These are phyloP conservation scores for Gallirallus australis DNA, from an alignment of 2,797 vertebrate genomes.

Conservation along the genomic window DNA sequence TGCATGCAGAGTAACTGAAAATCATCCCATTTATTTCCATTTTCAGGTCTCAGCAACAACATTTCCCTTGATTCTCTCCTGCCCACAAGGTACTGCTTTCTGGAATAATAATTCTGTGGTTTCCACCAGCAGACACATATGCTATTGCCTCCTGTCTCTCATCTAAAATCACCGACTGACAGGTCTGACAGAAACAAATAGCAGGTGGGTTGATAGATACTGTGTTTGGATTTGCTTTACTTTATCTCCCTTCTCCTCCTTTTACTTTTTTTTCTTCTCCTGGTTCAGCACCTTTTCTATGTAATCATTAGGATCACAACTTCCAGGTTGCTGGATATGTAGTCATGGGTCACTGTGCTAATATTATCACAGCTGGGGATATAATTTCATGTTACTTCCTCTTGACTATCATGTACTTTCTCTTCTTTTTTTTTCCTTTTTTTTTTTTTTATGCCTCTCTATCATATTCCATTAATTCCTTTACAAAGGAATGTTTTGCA, in stretches of 20 bases:
- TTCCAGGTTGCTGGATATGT: slow-evolving; percentile 46
- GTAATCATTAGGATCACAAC: slow-evolving; percentile 50
- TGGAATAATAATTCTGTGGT: slow-evolving; percentile 10
- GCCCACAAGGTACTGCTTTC: not conserved
- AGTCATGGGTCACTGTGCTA: slow-evolving; percentile 31
- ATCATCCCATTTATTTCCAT: slow-evolving; percentile 23
- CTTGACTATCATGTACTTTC: not conserved
- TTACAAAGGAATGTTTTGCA: not conserved
- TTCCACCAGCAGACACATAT: not conserved
- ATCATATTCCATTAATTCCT: not conserved
- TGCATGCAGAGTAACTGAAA: not conserved
- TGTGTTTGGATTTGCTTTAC: slow-evolving; percentile 57
- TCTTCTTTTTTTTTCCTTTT: not conserved
- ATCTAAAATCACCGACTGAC: slow-evolving; percentile 59
- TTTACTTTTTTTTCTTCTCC: not conserved
- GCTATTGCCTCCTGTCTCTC: slow-evolving; percentile 30
- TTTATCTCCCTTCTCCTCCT: not conserved
- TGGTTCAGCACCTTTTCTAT: slow-evolving; percentile 53
- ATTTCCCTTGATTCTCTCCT: not conserved
- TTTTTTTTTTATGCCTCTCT: not conserved
- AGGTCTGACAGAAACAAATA: slow-evolving; percentile 71
- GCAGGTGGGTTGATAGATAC: slow-evolving; percentile 38
- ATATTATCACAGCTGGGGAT: slow-evolving; percentile 73
- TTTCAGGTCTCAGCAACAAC: not conserved
- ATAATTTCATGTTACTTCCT: not conserved